Conservation (phyloP, 1,140 invertebrate genomes). For the Bombyx mandarina region DNA sequence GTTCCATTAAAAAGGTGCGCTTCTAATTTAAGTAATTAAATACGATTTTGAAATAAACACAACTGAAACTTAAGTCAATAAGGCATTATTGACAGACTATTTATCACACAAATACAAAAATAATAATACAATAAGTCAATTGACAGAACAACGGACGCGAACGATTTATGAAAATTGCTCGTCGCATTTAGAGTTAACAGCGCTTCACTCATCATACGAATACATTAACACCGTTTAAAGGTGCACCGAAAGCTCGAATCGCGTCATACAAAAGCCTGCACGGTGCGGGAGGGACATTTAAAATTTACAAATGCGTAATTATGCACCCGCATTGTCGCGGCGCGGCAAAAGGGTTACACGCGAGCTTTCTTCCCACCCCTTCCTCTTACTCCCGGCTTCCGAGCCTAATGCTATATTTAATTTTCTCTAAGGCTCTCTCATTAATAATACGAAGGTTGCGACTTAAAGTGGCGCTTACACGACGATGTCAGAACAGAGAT, state of each 20-base stretch:
- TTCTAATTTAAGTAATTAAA: too few species aligned
- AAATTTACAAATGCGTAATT: slow-evolving; percentile 71
- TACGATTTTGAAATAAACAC: too few species aligned
- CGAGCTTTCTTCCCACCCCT: slow-evolving; percentile 21
- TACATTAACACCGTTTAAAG: slow-evolving; percentile 54
- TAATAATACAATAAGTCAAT: too few species aligned
- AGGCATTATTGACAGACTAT: too few species aligned
- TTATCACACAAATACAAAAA: too few species aligned
- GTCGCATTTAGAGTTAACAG: slow-evolving; percentile 29
- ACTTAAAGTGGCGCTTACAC: slow-evolving; percentile 68
- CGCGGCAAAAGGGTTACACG: slow-evolving; percentile 48
- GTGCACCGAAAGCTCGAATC: slow-evolving; percentile 56
- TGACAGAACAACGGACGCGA: background rate
- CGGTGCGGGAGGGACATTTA: slow-evolving; percentile 65
- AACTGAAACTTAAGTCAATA: too few species aligned
- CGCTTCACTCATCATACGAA: slow-evolving; percentile 42
- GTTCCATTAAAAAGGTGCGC: too few species aligned
- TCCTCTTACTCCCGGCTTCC: slow-evolving; percentile 51
- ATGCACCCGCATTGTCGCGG: slow-evolving; percentile 68
- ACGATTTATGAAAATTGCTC: background rate
- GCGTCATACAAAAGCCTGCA: slow-evolving; percentile 63
- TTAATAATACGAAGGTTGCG: slow-evolving; percentile 68
- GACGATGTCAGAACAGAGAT: slow-evolving; percentile 40
- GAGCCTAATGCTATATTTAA: slow-evolving; percentile 70
- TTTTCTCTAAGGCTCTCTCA: slow-evolving; percentile 70